Percentiles rank a stretch among this genome's conserved stretches.
Conservation (phyloP, 2,888 invertebrate genomes). For the Nomada fucata region DNA sequence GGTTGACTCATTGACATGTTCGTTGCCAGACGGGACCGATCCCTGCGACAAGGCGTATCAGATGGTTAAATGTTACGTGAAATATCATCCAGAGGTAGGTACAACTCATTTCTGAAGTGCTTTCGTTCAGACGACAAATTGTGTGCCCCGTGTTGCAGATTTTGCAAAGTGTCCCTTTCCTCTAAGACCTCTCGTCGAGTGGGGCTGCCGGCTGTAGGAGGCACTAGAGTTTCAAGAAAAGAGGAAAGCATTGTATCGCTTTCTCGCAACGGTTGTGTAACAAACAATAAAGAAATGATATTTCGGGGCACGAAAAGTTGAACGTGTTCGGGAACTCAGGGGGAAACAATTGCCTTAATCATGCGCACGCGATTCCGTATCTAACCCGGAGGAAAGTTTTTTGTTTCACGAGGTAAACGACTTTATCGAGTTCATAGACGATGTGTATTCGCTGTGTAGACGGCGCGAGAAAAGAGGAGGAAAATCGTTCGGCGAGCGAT, state of each 20-base stretch:
- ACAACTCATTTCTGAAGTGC: slow-evolving; percentile 2
- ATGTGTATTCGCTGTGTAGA: background rate
- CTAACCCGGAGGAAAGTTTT: slow-evolving; percentile 8
- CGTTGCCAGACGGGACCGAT: slow-evolving; percentile 71
- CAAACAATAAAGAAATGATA: background rate
- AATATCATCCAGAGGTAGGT: slow-evolving; percentile 73
- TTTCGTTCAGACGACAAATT: background rate
- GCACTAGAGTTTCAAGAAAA: slow-evolving; percentile 4
- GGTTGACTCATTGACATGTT: background rate
- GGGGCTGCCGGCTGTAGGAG: background rate
- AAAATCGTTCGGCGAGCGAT: slow-evolving; percentile 25
- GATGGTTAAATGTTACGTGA: slow-evolving; percentile 76
- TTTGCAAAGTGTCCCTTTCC: slow-evolving; percentile 66
- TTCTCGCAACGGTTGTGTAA: slow-evolving; percentile 5
- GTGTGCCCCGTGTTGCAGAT: slow-evolving; percentile 62
- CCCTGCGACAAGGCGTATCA: slow-evolving; percentile 78
- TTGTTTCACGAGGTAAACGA: slow-evolving; percentile 29
- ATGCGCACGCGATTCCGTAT: slow-evolving; percentile 10
- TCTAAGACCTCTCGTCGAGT: slow-evolving; percentile 45
- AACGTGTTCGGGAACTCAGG: background rate
- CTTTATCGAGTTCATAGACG: slow-evolving; percentile 30
- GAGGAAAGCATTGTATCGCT: background rate
- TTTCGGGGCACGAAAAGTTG: background rate
- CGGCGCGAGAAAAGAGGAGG: slow-evolving; percentile 7
- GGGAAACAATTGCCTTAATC: background rate